These are phyloP conservation scores for Prionailurus bengalensis DNA, from an alignment of 2,113 vertebrate species.

Conservation along the genomic window DNA sequence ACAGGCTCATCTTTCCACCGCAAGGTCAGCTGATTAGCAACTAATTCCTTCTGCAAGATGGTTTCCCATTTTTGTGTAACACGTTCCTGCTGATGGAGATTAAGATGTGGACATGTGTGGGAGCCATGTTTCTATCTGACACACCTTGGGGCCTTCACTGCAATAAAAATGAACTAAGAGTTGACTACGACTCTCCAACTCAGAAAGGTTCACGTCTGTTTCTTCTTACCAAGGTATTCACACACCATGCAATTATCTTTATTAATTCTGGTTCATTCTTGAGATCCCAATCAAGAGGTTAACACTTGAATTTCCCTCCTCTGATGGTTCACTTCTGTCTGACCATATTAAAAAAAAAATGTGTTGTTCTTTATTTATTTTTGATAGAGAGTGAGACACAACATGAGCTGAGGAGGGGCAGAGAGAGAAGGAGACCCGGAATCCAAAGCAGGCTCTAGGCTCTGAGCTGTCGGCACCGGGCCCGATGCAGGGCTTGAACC, in stretches of 20 bases:
- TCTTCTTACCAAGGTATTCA: fast-evolving
- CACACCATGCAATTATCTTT: background rate
- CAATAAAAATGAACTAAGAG: background rate
- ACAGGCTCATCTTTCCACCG: background rate
- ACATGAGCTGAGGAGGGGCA: too few species aligned
- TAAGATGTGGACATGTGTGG: background rate
- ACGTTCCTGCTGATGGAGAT: background rate
- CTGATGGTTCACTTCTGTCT: background rate
- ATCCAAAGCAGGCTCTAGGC: too few species aligned
- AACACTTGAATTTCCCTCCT: background rate
- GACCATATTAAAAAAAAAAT: too few species aligned
- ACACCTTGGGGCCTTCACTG: background rate
- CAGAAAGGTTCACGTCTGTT: background rate
- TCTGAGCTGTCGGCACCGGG: too few species aligned
- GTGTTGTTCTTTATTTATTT: too few species aligned
- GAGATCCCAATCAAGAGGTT: background rate
- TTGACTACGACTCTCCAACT: background rate
- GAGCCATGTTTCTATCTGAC: background rate
- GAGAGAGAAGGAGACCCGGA: too few species aligned
- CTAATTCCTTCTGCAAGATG: background rate
- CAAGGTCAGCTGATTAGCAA: background rate
- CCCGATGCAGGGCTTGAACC: too few species aligned
- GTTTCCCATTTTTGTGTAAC: too few species aligned
- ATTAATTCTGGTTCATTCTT: background rate
- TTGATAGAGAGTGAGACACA: too few species aligned